Evolutionary conservation across 2,888 invertebrate species (phyloP).

Genomic region (Luperina testacea): DNA sequence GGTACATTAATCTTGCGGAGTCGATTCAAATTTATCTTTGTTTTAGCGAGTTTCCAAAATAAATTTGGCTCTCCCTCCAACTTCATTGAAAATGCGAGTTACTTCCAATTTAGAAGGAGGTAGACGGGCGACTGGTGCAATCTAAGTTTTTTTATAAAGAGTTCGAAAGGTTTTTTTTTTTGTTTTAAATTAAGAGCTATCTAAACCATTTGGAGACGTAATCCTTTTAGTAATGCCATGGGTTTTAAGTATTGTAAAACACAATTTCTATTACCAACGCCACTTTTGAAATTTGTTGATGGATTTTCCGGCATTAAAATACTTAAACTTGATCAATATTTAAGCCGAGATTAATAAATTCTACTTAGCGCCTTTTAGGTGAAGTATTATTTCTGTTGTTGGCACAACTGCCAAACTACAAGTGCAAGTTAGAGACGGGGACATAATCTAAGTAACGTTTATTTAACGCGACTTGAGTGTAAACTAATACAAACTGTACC

Average conservation of each 20-base stretch:
- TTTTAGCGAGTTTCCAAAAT: conserved; percentile 80
- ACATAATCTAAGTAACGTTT: background rate
- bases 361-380: background rate
- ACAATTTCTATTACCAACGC: background rate
- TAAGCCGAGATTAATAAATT: background rate
- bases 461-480: background rate
- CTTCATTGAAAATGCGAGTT: conserved; percentile 67
- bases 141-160: conserved; percentile 12
- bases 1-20: conserved; percentile 79
- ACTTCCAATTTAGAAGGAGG: conserved; percentile 55
- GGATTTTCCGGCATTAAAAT: background rate
- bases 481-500: background rate
- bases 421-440: background rate
- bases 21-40: conserved; percentile 84
- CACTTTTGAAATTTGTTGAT: background rate
- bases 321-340: background rate
- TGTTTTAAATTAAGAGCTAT: conserved; percentile 11
- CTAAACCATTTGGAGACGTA: background rate
- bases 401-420: background rate
- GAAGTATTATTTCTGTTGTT: background rate
- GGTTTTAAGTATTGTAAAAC: background rate
- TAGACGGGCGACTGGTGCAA: conserved; percentile 43
- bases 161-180: conserved; percentile 18
- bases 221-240: background rate
- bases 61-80: conserved; percentile 71